phyloP scores from a whole-genome alignment of 2,797 vertebrate genomes.

The Pyrocephalus nanus region DNA sequence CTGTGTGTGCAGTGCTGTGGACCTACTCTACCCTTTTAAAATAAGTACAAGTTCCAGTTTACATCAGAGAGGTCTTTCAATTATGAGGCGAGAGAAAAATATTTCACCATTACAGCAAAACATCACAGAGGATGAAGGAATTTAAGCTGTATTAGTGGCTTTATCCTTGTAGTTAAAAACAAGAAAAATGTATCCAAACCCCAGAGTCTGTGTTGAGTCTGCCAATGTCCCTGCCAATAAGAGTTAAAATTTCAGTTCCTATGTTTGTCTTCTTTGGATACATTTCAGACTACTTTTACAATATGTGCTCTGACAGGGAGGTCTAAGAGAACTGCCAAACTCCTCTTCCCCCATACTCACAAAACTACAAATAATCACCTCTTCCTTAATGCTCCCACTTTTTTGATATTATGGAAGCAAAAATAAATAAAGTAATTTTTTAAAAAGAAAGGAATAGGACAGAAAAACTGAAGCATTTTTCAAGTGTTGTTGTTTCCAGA shows the following conservation, averaged over 20 bases:
- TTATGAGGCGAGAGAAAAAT: neutral
- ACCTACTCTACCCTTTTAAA: neutral
- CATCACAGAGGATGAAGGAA: neutral
- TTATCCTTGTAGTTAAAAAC: neutral
- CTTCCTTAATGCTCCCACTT: neutral
- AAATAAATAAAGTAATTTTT: neutral
- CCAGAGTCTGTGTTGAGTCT: slow-evolving; percentile 41
- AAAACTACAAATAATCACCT: neutral
- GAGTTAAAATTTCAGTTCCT: slow-evolving; percentile 52
- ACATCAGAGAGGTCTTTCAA: neutral
- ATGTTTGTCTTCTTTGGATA: slow-evolving; percentile 49
- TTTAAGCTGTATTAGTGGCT: neutral
- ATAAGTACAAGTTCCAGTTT: neutral
- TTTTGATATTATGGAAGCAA: neutral
- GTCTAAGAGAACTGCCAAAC: slow-evolving; percentile 29
- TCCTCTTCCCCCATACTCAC: neutral
- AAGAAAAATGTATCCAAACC: slow-evolving; percentile 29
- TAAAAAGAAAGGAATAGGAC: neutral
- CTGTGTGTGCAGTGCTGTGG: neutral
- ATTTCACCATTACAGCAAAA: slow-evolving; percentile 5
- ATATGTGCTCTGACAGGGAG: slow-evolving; percentile 10
- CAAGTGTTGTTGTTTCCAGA: neutral
- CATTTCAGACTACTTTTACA: slow-evolving; percentile 49
- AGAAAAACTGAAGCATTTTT: neutral
- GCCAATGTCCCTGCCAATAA: slow-evolving; percentile 15